These are phyloP conservation scores for Synergus gifuensis DNA, from an alignment of 2,888 invertebrate species.

Conservation along the genomic window DNA sequence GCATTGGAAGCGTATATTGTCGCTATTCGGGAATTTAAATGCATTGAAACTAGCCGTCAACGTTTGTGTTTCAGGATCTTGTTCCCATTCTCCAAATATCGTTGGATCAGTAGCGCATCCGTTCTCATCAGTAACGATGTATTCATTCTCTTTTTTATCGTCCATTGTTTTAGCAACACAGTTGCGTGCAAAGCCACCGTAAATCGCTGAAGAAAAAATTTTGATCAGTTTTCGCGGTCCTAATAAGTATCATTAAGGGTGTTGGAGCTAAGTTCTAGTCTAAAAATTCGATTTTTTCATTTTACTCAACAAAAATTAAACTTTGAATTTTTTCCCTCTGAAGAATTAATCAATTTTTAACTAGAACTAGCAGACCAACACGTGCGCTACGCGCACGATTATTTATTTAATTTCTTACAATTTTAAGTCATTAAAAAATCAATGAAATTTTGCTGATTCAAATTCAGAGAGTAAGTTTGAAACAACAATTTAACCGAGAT, in stretches of 20 bases:
- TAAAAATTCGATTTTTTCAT: too few relatives aligned
- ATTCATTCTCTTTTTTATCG: constrained; percentile 92
- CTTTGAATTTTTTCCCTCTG: too few relatives aligned
- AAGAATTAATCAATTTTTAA: too few relatives aligned
- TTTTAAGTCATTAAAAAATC: too few relatives aligned
- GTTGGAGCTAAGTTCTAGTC: too few relatives aligned
- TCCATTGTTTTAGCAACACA: constrained; percentile 96
- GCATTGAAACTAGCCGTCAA: constrained; percentile 94
- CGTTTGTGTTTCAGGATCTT: constrained; percentile 91
- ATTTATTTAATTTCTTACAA: too few relatives aligned
- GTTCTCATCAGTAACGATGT: constrained; percentile 94
- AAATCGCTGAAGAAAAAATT: constrained; percentile 83
- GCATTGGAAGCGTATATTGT: constrained; percentile 96
- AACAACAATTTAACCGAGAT: too few relatives aligned
- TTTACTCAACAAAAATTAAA: too few relatives aligned
- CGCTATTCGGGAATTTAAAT: constrained; percentile 96
- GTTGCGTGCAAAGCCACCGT: constrained; percentile 95
- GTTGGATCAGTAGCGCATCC: constrained; percentile 95
- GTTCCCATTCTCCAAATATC: constrained; percentile 96
- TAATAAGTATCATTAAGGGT: neutral
- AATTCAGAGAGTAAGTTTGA: too few relatives aligned
- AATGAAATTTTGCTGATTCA: too few relatives aligned
- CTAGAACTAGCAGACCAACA: too few relatives aligned
- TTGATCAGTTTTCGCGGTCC: neutral
- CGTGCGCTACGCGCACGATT: too few relatives aligned